Base-by-base conservation (phyloP, 1,140 invertebrate species). In the Anthonomus grandis region DNA sequence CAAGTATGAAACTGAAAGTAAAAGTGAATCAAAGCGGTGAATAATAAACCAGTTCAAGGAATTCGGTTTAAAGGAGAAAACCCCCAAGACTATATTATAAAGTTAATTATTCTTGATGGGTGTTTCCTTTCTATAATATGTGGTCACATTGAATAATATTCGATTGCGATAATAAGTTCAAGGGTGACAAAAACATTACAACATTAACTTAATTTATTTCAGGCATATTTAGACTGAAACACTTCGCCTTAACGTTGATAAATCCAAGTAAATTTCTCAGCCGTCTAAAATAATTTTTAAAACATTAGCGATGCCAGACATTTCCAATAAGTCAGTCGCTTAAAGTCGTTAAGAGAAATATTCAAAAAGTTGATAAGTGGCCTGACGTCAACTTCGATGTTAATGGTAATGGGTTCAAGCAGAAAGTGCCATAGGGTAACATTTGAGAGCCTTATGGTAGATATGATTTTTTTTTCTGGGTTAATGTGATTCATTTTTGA, bases 41-140 rank as follows among this genome's bases (percentile, higher is more conserved):
- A 47, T 27, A 47, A 19, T 31, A 27, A 44, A 34, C n/a, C 51
- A 53, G 51, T 53, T 53, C 51, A 53, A 53, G 51, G 51, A 53
- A 53, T 42, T 24, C 34, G 19, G 34, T 19, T 45, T 15, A 36
- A n/a, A 39, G 39, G 23, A 53, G 45, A 53, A 15, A 44, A 44
- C 41, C 10, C 9, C 5, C 21, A 18, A 22, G n/a, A 13, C 21
- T 44, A 13, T 41, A 6, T 23, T 22, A 13, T 18, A 12, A 3
- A 18, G 10, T 44, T 13, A 13, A 22, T 6, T 21, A 12, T 2
- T 12, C 24, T 45, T 45, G 9, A 12, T 45, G 6, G 24, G 13
- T 13, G 15, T 13, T 25, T 47, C 6, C 6, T 31, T 13, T 31
- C 21, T 9, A 31, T 19, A 21, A n/a, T 37, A 13, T 37, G 19